These are phyloP conservation scores for Phocides pigmalion DNA, from an alignment of 1,140 invertebrate species.

Conservation along the genomic window DNA sequence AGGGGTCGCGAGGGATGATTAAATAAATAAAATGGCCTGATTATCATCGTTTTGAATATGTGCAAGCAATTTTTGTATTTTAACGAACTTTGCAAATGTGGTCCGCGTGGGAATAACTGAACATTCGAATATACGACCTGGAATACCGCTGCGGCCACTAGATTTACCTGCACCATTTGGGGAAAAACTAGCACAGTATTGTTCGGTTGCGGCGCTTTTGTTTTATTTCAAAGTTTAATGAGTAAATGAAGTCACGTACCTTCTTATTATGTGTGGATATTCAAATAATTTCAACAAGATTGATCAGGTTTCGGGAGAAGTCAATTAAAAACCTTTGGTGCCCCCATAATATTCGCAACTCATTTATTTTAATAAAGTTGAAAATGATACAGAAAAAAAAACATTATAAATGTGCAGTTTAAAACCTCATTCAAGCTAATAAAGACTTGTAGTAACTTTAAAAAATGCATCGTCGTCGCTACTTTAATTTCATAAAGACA, in stretches of 20 bases:
- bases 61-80: background rate
- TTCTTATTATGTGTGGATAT: background rate
- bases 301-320: too few species aligned
- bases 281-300: background rate
- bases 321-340: too few species aligned
- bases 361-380: too few species aligned
- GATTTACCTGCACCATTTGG: conserved; percentile 2
- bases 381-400: too few species aligned
- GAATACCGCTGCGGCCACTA: background rate
- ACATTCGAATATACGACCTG: background rate
- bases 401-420: too few species aligned
- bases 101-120: background rate
- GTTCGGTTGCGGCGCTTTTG: background rate
- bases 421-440: too few species aligned
- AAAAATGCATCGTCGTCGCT: too few species aligned
- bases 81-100: background rate
- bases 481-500: too few species aligned
- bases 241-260: background rate
- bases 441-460: too few species aligned
- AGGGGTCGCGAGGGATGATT: too few species aligned
- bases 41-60: background rate
- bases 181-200: background rate
- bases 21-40: background rate
- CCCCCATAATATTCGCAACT: too few species aligned
- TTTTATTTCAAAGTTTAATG: background rate